Percentiles rank a stretch among this genome's conserved stretches.
phyloP scores from a whole-genome alignment of 2,888 invertebrate species.

The Lasioglossum leucozonium region DNA sequence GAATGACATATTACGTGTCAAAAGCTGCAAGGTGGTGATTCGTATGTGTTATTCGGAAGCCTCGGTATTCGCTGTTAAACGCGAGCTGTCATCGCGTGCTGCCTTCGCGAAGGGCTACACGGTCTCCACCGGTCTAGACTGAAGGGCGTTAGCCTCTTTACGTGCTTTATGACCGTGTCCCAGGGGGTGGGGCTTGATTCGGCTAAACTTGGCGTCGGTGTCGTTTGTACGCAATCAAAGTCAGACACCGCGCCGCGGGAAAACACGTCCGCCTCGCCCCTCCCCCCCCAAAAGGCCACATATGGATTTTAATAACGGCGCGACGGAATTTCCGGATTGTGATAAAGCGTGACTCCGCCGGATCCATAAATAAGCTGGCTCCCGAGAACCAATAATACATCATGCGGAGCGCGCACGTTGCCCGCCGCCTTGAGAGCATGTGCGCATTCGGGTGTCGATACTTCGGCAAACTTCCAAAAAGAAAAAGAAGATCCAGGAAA shows the following conservation, averaged over 20 bases:
- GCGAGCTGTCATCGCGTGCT: not conserved
- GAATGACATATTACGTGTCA: too few relatives aligned
- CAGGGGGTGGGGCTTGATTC: not conserved
- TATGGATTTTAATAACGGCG: conserved; percentile 27
- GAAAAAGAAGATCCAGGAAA: not conserved
- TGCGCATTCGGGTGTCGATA: not conserved
- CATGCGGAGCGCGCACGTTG: not conserved
- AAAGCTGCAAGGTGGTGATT: too few relatives aligned
- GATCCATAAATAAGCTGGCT: not conserved
- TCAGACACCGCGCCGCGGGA: not conserved
- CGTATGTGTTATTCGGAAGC: too few relatives aligned
- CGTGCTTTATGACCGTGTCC: not conserved
- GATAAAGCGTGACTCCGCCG: not conserved
- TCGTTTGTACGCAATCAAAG: not conserved
- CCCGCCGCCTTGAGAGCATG: not conserved
- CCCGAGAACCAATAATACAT: conserved; percentile 2
- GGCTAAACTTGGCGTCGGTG: not conserved
- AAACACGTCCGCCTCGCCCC: not conserved
- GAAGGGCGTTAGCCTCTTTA: conserved; percentile 1
- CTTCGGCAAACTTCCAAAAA: not conserved
- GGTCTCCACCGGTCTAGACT: not conserved
- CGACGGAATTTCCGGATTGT: not conserved
- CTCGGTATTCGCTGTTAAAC: not conserved
- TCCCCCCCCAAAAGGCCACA: too few relatives aligned
- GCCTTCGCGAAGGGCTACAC: not conserved